phyloP scores from a whole-genome alignment of 2,113 vertebrate species.

The Nothocercus nigrocapillus region DNA sequence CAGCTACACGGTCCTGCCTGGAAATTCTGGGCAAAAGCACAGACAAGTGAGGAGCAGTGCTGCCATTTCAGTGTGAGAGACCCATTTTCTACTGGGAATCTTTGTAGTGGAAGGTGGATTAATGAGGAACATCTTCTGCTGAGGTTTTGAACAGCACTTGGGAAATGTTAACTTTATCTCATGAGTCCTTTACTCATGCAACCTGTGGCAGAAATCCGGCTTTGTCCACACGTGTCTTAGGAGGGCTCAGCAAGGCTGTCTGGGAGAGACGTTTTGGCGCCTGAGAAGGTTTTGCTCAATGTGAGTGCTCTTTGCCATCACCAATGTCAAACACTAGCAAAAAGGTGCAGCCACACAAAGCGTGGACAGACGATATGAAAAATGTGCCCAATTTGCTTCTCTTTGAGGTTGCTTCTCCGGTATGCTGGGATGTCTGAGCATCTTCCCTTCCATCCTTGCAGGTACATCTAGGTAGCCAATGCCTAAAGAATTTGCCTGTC shows the following conservation, averaged over 20 bases:
- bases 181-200: rapidly evolving
- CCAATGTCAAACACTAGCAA: neutral
- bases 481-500: neutral
- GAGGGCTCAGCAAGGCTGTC: neutral
- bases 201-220: neutral
- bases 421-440: neutral
- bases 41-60: rapidly evolving
- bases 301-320: neutral
- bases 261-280: neutral
- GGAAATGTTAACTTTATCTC: neutral
- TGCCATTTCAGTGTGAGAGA: neutral
- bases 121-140: neutral
- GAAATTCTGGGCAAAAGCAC: neutral
- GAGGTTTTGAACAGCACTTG: neutral
- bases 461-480: neutral
- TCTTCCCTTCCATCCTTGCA: neutral
- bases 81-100: neutral
- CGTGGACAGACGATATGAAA: neutral
- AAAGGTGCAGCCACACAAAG: rapidly evolving
- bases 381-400: neutral
- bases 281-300: neutral
- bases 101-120: neutral
- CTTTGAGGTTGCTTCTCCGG: neutral
- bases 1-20: neutral
- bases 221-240: neutral